A percentile compares a stretch with the other conserved stretches of the same genome.
phyloP scores from a whole-genome alignment of 2,113 vertebrate species.

The Pandion haliaetus region DNA sequence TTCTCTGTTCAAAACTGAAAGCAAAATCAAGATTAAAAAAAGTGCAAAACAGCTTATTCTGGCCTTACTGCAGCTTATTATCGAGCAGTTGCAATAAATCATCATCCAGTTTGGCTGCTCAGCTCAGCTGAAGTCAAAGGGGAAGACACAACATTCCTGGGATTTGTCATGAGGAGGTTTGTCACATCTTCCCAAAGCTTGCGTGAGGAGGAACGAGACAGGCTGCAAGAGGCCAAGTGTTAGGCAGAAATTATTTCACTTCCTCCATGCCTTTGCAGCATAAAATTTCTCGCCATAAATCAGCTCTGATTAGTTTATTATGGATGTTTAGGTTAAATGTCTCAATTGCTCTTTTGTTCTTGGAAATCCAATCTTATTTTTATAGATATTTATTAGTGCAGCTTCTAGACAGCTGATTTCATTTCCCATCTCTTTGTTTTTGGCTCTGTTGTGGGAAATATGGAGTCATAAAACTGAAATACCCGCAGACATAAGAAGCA shows the following conservation, averaged over 20 bases:
- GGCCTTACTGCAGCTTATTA: background rate
- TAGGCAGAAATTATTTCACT: constrained; percentile 48
- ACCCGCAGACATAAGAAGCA: background rate
- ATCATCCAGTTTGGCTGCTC: background rate
- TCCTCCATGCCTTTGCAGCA: background rate
- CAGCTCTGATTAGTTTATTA: constrained; percentile 35
- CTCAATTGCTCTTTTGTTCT: constrained; percentile 32
- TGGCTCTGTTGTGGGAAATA: constrained; percentile 19
- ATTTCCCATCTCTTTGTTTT: constrained; percentile 16
- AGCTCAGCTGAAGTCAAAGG: background rate
- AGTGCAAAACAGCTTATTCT: background rate
- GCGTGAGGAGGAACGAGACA: background rate
- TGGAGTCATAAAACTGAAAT: constrained; percentile 9
- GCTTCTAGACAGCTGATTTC: constrained; percentile 21
- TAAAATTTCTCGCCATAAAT: background rate
- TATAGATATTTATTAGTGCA: constrained; percentile 9
- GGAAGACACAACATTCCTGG: constrained; percentile 35
- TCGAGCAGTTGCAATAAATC: constrained; percentile 26
- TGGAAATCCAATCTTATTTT: background rate
- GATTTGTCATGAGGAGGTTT: constrained; percentile 19
- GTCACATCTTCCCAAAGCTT: background rate
- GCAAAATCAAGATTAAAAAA: background rate
- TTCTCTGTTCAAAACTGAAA: background rate
- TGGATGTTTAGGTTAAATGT: constrained; percentile 14
- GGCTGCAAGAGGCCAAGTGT: background rate